phyloP scores from a whole-genome alignment of 1,140 invertebrate species.

The Apis dorsata region DNA sequence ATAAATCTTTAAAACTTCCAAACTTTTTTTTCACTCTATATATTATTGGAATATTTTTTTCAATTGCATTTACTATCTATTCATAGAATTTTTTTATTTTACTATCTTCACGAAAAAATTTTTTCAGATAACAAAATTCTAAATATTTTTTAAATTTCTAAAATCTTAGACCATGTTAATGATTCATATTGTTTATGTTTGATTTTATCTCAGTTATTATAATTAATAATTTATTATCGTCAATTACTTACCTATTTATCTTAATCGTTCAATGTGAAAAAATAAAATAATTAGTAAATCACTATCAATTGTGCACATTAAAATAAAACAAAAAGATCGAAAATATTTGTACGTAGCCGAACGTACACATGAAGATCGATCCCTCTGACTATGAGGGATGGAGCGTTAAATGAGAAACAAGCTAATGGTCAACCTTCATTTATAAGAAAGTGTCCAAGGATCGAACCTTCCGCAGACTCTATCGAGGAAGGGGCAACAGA shows the following conservation, averaged over 20 bases:
- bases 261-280: too few species aligned
- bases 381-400: slow-evolving; percentile 61
- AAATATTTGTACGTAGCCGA: background rate
- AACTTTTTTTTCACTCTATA: too few species aligned
- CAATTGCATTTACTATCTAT: too few species aligned
- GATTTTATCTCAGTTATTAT: too few species aligned
- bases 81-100: too few species aligned
- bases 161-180: too few species aligned
- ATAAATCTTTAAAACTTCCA: too few species aligned
- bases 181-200: too few species aligned
- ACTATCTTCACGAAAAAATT: too few species aligned
- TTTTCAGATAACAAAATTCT: too few species aligned
- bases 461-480: slow-evolving; percentile 69
- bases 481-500: slow-evolving; percentile 63
- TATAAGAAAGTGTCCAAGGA: slow-evolving; percentile 78
- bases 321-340: background rate
- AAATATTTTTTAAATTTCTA: too few species aligned
- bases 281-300: background rate
- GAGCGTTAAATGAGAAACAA: slow-evolving; percentile 71
- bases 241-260: slow-evolving; percentile 15
- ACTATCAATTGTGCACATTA: slow-evolving; percentile 23
- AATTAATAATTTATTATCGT: background rate
- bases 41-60: too few species aligned
- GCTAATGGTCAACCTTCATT: slow-evolving; percentile 71
- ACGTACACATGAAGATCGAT: background rate